A percentile compares a stretch with the other conserved stretches of the same genome.
Evolutionary conservation across 2,797 vertebrate genomes (phyloP).

Genomic region (Xenops minutus): DNA sequence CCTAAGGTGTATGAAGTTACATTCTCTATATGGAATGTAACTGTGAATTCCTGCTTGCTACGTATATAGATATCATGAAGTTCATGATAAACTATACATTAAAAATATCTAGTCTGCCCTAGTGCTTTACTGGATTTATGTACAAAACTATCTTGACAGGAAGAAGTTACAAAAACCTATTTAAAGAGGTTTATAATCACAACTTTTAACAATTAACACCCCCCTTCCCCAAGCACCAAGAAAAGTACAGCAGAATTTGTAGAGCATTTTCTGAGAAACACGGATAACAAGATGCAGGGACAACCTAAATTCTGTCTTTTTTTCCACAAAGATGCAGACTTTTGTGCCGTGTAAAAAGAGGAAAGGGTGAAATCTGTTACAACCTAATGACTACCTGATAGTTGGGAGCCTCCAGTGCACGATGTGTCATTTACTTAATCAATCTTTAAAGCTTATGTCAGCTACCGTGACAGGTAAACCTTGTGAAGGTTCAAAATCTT

Average conservation of each 20-base stretch:
- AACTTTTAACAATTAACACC: background rate
- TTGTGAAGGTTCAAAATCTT: background rate
- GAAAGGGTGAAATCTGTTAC: background rate
- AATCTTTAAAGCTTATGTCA: background rate
- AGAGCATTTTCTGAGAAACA: background rate
- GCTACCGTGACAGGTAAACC: background rate
- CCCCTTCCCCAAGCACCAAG: background rate
- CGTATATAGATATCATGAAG: background rate
- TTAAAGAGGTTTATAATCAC: background rate
- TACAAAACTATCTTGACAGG: background rate
- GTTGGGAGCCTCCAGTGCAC: background rate
- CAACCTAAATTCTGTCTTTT: background rate
- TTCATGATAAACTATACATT: background rate
- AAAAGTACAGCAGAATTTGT: background rate
- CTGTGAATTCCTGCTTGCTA: background rate
- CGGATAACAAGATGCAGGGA: background rate
- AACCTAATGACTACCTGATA: background rate
- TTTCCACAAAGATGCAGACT: background rate
- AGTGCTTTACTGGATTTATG: background rate
- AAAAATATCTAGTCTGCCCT: background rate
- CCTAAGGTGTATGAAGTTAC: slow-evolving; percentile 54
- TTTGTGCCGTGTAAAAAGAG: background rate
- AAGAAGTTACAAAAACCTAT: background rate
- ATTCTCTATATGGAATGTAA: slow-evolving; percentile 29
- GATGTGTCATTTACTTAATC: background rate